Percentiles rank a stretch among this genome's conserved stretches.
Evolutionary conservation across 1,140 invertebrate species (phyloP).

Genomic region (Drosophila ficusphila): DNA sequence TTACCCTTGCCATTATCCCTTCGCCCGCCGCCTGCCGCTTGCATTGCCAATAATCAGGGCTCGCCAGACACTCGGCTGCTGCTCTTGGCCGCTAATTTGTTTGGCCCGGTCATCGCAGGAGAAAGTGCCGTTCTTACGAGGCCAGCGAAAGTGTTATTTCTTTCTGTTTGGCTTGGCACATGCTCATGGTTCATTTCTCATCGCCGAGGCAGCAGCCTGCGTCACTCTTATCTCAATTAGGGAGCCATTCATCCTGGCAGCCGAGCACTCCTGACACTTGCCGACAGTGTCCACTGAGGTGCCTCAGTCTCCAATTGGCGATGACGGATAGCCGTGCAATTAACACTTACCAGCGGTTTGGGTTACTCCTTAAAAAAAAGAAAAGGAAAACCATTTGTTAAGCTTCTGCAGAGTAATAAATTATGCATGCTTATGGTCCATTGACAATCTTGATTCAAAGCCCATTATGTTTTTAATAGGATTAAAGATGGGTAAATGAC

Average conservation of each 20-base stretch:
- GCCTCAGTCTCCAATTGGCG: background rate
- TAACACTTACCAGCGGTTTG: constrained; percentile 1
- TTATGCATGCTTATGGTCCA: too few relatives aligned
- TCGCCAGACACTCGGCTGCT: constrained; percentile 7
- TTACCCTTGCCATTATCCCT: constrained; percentile 39
- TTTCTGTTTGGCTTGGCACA: constrained; percentile 31
- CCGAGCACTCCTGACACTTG: constrained; percentile 55
- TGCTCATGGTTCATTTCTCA: constrained; percentile 57
- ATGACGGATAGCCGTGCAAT: constrained; percentile 20
- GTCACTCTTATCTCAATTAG: constrained; percentile 74
- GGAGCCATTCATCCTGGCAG: constrained; percentile 59
- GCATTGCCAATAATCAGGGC: constrained; percentile 48
- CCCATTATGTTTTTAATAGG: too few relatives aligned
- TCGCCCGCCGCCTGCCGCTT: background rate
- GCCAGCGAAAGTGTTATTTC: constrained; percentile 42
- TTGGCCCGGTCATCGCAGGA: constrained; percentile 23
- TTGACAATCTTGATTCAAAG: background rate
- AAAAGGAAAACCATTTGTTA: too few relatives aligned
- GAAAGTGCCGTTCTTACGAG: background rate
- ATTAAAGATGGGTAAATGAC: too few relatives aligned
- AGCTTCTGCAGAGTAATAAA: too few relatives aligned
- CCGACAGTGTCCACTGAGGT: constrained; percentile 25
- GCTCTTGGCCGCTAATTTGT: constrained; percentile 41
- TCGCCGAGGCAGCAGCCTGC: constrained; percentile 44
- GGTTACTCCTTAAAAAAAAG: background rate